Conservation (phyloP, 2,888 invertebrate species). For the Altica lythri region DNA sequence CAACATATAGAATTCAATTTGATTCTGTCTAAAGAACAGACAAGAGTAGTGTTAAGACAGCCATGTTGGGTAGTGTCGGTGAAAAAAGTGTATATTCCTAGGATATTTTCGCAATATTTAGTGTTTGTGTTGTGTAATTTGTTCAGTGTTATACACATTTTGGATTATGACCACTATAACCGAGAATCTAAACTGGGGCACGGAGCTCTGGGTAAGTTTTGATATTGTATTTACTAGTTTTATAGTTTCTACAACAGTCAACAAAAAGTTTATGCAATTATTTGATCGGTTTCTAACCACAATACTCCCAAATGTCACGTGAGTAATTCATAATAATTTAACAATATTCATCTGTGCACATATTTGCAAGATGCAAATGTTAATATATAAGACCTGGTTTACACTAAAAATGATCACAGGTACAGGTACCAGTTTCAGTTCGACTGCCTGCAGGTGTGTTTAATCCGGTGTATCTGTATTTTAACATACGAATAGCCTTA, state of each 20-base stretch:
- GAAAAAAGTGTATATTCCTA: conserved; percentile 45
- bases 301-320: too few species aligned
- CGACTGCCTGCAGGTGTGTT: conserved; percentile 28
- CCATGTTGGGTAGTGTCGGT: conserved; percentile 53
- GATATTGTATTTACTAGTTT: too few species aligned
- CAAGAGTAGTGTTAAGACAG: conserved; percentile 35
- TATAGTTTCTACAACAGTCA: too few species aligned
- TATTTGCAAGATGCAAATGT: not conserved
- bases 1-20: too few species aligned
- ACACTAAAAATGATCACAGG: conserved; percentile 4
- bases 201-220: conserved; percentile 69
- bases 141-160: conserved; percentile 44
- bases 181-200: conserved; percentile 67
- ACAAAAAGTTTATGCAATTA: too few species aligned
- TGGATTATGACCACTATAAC: conserved; percentile 45
- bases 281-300: too few species aligned
- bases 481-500: conserved; percentile 12
- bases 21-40: conserved; percentile 22
- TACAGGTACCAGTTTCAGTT: conserved; percentile 29
- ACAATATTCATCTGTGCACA: conserved; percentile 1
- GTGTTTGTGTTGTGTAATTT: conserved; percentile 36
- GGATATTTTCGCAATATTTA: conserved; percentile 30
- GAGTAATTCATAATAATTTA: too few species aligned
- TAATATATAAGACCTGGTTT: conserved; percentile 5
- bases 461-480: conserved; percentile 19